phyloP scores from a whole-genome alignment of 2,113 vertebrate species.

The Orthochromis malagaraziensis region DNA sequence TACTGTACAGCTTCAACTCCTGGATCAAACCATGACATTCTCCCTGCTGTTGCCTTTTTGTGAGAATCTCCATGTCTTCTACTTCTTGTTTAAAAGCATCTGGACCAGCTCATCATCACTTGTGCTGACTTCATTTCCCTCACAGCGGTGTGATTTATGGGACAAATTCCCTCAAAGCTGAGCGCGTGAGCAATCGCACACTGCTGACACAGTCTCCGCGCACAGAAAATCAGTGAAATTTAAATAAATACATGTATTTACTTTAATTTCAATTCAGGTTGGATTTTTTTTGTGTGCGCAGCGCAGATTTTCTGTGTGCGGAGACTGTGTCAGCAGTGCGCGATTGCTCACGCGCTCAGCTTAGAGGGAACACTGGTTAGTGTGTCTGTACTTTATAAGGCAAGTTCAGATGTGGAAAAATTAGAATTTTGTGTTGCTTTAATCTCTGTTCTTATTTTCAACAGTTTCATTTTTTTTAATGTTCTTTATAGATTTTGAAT shows the following conservation, averaged over 20 bases:
- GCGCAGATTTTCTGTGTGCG: not conserved
- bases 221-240: not conserved
- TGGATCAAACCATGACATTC: not conserved
- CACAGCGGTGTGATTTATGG: not conserved
- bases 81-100: not conserved
- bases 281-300: rapidly evolving
- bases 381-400: not conserved
- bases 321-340: rapidly evolving
- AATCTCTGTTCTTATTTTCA: not conserved
- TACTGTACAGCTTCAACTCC: not conserved
- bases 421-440: rapidly evolving
- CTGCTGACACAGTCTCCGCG: not conserved
- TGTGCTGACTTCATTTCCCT: not conserved
- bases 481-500: not conserved
- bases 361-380: not conserved
- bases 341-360: not conserved
- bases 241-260: not conserved
- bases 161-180: not conserved
- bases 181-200: not conserved
- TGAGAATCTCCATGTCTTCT: not conserved
- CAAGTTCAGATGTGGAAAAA: not conserved
- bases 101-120: not conserved
- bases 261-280: not conserved
- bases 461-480: not conserved
- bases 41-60: not conserved